Percentiles rank a stretch among this genome's conserved stretches.
Evolutionary conservation across 2,797 vertebrate species (phyloP).

Genomic region (Helostoma temminkii): DNA sequence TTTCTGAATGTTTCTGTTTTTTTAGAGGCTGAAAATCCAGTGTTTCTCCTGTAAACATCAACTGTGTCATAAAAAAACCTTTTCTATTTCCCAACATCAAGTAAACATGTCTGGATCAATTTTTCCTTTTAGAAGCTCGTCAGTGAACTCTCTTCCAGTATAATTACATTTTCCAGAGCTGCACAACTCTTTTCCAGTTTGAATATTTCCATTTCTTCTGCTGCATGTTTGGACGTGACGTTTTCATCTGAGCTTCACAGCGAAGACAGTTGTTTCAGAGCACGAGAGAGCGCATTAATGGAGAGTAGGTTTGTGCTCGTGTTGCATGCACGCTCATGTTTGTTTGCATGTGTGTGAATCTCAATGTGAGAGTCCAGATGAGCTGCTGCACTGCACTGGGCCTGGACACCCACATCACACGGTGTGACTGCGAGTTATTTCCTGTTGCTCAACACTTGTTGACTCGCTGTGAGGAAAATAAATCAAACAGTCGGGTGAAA

Average conservation of each 20-base stretch:
- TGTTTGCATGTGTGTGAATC: neutral
- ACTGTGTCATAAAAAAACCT: too few species aligned
- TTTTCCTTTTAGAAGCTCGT: neutral
- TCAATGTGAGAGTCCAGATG: constrained; percentile 6
- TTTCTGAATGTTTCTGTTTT: neutral
- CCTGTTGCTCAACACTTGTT: constrained; percentile 24
- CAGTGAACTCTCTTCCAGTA: neutral
- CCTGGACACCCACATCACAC: constrained; percentile 5
- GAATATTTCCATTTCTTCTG: neutral
- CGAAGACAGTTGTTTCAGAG: neutral
- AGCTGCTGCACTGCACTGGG: neutral
- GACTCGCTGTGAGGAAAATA: constrained; percentile 13
- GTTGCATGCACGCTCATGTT: neutral
- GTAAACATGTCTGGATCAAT: neutral
- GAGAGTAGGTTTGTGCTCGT: neutral
- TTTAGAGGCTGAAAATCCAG: neutral
- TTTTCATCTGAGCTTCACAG: neutral
- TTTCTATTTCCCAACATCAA: neutral
- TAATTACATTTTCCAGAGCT: too few species aligned
- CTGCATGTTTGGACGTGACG: neutral
- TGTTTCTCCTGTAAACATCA: neutral
- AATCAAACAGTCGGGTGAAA: neutral
- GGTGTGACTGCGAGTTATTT: neutral
- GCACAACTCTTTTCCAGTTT: too few species aligned
- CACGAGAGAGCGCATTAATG: too few species aligned